Evolutionary conservation across 2,797 vertebrate genomes (phyloP).

Genomic region (Helarctos malayanus): DNA sequence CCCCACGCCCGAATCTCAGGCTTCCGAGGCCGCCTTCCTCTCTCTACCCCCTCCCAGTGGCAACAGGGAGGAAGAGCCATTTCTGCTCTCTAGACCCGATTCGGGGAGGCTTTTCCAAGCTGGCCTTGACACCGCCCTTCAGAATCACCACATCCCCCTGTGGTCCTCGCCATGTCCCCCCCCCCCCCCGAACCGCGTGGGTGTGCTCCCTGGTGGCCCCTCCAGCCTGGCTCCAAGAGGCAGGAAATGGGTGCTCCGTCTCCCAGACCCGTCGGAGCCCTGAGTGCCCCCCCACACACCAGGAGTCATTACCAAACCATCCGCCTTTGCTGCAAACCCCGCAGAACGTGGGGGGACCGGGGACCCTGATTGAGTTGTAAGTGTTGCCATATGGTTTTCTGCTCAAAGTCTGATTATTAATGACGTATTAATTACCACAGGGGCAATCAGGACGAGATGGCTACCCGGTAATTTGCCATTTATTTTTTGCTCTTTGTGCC

Average conservation of each 20-base stretch:
- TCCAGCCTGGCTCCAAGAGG: background rate
- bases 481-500: constrained; percentile 76
- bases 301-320: background rate
- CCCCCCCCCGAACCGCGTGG: rapidly evolving
- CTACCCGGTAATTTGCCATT: constrained; percentile 96
- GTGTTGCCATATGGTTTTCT: constrained; percentile 76
- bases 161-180: background rate
- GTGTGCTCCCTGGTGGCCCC: background rate
- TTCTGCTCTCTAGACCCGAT: background rate
- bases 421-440: constrained; percentile 93
- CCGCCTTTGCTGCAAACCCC: background rate
- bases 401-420: constrained; percentile 85
- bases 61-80: background rate
- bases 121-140: background rate
- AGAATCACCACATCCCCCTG: background rate
- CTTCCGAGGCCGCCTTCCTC: background rate
- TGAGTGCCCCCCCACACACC: background rate
- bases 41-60: background rate
- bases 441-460: constrained; percentile 98
- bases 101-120: background rate
- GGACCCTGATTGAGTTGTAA: background rate
- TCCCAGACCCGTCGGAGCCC: background rate
- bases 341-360: rapidly evolving
- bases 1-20: rapidly evolving
- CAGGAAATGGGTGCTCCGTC: background rate